Evolutionary conservation across 2,113 vertebrate species (phyloP), one percentile per base, ranked within the genome.

Genomic region (Myrmecophaga tridactyla): DNA sequence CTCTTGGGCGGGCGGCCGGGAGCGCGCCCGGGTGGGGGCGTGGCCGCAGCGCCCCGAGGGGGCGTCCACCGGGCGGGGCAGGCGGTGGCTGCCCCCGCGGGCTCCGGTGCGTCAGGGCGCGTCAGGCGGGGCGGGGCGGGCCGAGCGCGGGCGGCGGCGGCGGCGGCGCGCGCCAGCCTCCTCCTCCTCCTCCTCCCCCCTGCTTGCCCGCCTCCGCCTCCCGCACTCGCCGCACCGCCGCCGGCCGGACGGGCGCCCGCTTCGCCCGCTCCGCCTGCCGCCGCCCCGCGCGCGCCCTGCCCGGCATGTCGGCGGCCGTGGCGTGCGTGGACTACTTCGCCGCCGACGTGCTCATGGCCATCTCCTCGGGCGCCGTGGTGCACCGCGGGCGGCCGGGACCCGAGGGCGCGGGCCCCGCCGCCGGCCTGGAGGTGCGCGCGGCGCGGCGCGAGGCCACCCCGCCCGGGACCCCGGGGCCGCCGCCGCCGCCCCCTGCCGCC

Each of bases 331-430:
- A 99, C 96, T 99, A 99, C 97, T 99, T 99, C 86, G 99, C 99
- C 3, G 99, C 99, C 65, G 99, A 99, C 97, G 99, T 99, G 96
- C 98, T 99, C 97, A 98, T 99, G 78, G 99, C 99, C 95, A 99
- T 99, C 96, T 99, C 99, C 43, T 99, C 98, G 63, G 99, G 99
- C n/a, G 98, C 99, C 4, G 98, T 99, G 51, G 98, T 99, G 85
- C 99, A 99, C 97, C 96, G 97, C 97, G 96, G 98, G 96, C 98
- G 96, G 97, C 72, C 97, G 96, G 97, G 96, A 96, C 94, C 96
- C 94, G 98, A 98, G 98, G 98, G 98, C 97, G 92, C 96, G 97
- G 97, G 96, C 88, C 93, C 96, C 25, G 56, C 95, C 12, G 60
- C 94, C 34, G 95, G 96, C 98, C 99, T 97, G 97, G 98, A 97